Percentiles rank a stretch among this genome's conserved stretches.
phyloP scores from a whole-genome alignment of 2,113 vertebrate genomes.

The Grus americana region DNA sequence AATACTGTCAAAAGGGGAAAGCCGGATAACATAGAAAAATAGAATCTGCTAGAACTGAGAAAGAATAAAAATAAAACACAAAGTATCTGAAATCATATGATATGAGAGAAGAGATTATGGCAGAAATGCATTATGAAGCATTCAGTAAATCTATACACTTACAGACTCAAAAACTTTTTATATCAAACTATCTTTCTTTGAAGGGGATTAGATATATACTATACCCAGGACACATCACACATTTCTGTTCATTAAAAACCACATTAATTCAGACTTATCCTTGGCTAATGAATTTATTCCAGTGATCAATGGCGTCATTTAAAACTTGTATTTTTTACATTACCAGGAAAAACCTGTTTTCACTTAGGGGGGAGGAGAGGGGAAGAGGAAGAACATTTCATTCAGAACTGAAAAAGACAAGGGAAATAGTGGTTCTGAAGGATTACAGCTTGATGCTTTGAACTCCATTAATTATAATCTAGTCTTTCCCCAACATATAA shows the following conservation, averaged over 20 bases:
- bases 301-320: not conserved
- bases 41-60: not conserved
- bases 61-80: not conserved
- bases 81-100: not conserved
- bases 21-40: not conserved
- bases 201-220: not conserved
- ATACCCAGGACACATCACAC: not conserved
- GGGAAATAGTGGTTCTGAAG: not conserved
- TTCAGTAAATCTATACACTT: not conserved
- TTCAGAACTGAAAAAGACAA: not conserved
- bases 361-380: not conserved
- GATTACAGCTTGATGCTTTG: not conserved
- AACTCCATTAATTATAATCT: not conserved
- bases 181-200: not conserved
- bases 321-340: not conserved
- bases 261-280: not conserved
- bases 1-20: not conserved
- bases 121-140: not conserved
- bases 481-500: not conserved
- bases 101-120: not conserved
- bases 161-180: not conserved
- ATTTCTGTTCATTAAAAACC: not conserved
- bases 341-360: not conserved
- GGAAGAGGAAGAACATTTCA: not conserved
- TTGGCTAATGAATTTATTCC: not conserved